Evolutionary conservation across 2,113 vertebrate genomes (phyloP).

Genomic region (Myrmecophaga tridactyla): DNA sequence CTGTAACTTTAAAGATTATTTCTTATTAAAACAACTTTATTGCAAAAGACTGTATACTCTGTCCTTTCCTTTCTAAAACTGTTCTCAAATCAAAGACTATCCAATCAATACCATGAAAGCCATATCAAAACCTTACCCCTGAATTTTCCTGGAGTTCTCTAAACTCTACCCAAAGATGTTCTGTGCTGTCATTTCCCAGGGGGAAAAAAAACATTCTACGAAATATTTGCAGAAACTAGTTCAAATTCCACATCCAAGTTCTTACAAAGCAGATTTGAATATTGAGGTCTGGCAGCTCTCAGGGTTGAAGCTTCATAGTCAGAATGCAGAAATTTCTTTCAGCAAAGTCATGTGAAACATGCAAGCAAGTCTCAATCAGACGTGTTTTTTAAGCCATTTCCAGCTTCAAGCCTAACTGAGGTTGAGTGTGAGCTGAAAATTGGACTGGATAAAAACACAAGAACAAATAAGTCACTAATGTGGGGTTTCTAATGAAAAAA

Average conservation of each 20-base stretch:
- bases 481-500: constrained; percentile 19
- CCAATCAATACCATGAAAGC: neutral
- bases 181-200: neutral
- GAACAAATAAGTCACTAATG: constrained; percentile 48
- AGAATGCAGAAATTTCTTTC: constrained; percentile 14
- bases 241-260: neutral
- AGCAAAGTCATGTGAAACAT: constrained; percentile 57
- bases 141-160: neutral
- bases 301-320: neutral
- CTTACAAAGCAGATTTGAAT: neutral
- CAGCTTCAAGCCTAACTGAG: neutral
- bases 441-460: constrained; percentile 30
- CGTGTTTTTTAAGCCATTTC: constrained; percentile 27
- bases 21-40: neutral
- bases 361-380: neutral
- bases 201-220: neutral
- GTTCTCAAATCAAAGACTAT: neutral
- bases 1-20: neutral
- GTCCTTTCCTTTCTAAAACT: neutral
- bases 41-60: neutral
- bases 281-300: neutral
- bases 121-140: neutral
- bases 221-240: neutral
- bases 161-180: neutral
- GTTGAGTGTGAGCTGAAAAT: constrained; percentile 63